Percentiles rank a stretch among this genome's conserved stretches.
phyloP scores from a whole-genome alignment of 2,113 vertebrate species.

The Hemichromis elongatus region DNA sequence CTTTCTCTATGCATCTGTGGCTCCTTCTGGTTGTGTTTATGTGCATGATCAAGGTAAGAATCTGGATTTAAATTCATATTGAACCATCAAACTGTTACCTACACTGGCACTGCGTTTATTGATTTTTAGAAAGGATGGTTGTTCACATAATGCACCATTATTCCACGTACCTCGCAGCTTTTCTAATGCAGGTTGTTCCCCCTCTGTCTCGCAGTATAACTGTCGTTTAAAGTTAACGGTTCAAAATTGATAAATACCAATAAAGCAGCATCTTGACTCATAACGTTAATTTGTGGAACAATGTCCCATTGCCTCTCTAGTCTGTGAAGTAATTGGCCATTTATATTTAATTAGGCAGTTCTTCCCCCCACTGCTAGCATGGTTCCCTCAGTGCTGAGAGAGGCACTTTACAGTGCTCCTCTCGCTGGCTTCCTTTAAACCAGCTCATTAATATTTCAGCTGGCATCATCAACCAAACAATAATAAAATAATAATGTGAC shows the following conservation, averaged over 20 bases:
- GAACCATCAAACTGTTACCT: background rate
- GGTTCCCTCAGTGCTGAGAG: slow-evolving; percentile 66
- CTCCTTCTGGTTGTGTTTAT: slow-evolving; percentile 36
- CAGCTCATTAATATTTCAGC: slow-evolving; percentile 74
- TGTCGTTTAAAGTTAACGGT: slow-evolving; percentile 12
- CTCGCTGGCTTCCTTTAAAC: slow-evolving; percentile 65
- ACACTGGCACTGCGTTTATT: background rate
- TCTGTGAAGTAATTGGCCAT: slow-evolving; percentile 72
- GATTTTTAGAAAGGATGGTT: background rate
- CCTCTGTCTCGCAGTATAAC: background rate
- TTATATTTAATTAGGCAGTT: slow-evolving; percentile 75
- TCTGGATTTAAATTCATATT: background rate
- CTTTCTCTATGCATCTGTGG: background rate
- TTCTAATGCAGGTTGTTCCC: background rate
- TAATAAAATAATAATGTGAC: slow-evolving; percentile 76
- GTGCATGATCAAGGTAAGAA: slow-evolving; percentile 60
- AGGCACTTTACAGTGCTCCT: slow-evolving; percentile 64
- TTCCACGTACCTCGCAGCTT: background rate
- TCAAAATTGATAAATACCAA: slow-evolving; percentile 53
- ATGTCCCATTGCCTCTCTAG: slow-evolving; percentile 59
- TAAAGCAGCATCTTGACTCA: slow-evolving; percentile 59
- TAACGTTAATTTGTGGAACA: slow-evolving; percentile 58
- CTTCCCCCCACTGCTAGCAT: slow-evolving; percentile 51
- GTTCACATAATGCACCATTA: background rate
- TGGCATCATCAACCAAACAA: slow-evolving; percentile 73